phyloP scores from a whole-genome alignment of 2,113 vertebrate genomes.

The Sterna hirundo region DNA sequence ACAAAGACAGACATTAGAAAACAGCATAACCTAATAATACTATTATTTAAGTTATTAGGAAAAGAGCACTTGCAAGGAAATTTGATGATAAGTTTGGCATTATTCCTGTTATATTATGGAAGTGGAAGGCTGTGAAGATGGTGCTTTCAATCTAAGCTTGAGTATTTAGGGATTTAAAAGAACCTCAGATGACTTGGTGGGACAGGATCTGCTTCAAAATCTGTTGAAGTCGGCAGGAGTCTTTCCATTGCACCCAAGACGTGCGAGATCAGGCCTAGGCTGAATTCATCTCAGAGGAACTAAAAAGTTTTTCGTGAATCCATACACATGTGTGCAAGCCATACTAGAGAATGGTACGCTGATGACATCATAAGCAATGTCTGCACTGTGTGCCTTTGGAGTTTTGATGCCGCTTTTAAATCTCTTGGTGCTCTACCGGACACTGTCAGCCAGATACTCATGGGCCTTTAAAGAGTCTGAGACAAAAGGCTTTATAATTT shows the following conservation, averaged over 20 bases:
- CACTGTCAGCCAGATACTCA: not conserved
- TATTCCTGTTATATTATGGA: not conserved
- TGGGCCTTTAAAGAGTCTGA: not conserved
- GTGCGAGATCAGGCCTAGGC: not conserved
- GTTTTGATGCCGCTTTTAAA: not conserved
- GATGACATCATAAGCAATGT: accelerated
- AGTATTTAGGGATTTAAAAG: not conserved
- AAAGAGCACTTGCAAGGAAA: not conserved
- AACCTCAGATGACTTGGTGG: not conserved
- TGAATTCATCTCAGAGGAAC: not conserved
- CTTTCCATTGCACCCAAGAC: not conserved
- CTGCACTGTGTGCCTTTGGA: not conserved
- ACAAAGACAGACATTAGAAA: not conserved
- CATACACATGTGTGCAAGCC: accelerated
- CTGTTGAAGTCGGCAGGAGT: not conserved
- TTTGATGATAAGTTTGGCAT: not conserved
- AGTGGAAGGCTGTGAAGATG: not conserved
- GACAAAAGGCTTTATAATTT: not conserved
- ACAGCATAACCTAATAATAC: accelerated
- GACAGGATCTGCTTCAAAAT: not conserved
- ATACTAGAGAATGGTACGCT: accelerated
- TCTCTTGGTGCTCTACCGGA: not conserved
- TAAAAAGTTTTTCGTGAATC: not conserved
- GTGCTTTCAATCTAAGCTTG: not conserved
- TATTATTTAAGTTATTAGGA: not conserved